These are phyloP conservation scores for Neodon shergylaensis DNA, from an alignment of 2,113 vertebrate genomes.

Conservation along the genomic window DNA sequence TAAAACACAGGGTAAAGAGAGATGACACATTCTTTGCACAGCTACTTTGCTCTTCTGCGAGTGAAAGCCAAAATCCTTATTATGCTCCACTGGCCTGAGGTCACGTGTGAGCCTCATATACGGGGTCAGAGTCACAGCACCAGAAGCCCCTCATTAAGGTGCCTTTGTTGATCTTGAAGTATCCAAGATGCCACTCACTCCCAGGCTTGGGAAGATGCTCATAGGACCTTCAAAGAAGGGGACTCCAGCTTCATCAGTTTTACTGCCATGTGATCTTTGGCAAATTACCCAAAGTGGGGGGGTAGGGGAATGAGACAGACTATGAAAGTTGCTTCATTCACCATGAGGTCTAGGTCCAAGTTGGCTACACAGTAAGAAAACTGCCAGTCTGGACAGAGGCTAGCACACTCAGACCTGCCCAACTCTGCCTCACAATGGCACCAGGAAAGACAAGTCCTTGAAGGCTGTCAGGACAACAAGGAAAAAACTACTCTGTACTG, in stretches of 20 bases:
- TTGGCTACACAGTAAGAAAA: neutral
- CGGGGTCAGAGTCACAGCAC: neutral
- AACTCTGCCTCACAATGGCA: slow-evolving; percentile 23
- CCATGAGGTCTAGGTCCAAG: neutral
- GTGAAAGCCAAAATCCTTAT: neutral
- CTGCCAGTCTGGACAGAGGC: neutral
- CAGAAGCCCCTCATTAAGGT: neutral
- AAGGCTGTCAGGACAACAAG: slow-evolving; percentile 32
- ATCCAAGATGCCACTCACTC: neutral
- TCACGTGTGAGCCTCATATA: neutral
- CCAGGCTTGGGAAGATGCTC: neutral
- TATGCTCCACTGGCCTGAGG: neutral
- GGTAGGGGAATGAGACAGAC: neutral
- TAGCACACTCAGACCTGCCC: neutral
- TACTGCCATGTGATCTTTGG: neutral
- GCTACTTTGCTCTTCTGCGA: neutral
- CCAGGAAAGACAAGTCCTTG: slow-evolving; percentile 39
- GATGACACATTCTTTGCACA: neutral
- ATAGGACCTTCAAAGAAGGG: neutral
- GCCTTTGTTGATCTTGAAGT: neutral
- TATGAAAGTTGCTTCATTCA: slow-evolving; percentile 19
- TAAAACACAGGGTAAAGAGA: neutral
- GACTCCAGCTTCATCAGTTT: neutral
- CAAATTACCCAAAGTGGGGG: neutral
- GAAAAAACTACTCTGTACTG: neutral